These are phyloP conservation scores for Amorpha juglandis DNA, from an alignment of 2,888 invertebrate species.

Conservation along the genomic window DNA sequence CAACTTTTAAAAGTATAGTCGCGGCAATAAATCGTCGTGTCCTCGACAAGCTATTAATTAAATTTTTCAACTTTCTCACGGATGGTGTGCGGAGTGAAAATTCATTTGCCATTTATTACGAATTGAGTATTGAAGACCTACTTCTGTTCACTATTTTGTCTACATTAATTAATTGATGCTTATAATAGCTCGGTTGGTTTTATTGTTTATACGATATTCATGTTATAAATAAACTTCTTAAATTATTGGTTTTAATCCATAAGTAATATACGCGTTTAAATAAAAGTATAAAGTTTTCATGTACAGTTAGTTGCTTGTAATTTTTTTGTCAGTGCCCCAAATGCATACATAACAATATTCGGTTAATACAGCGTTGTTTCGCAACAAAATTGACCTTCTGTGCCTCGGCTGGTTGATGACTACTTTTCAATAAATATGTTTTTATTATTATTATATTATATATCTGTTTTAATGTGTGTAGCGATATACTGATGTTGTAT, in stretches of 20 bases:
- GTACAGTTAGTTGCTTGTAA: constrained; percentile 21
- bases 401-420: constrained; percentile 45
- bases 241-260: background rate
- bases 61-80: constrained; percentile 67
- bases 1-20: constrained; percentile 53
- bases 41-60: constrained; percentile 58
- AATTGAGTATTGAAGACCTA: constrained; percentile 19
- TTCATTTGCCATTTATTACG: constrained; percentile 39
- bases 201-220: background rate
- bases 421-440: constrained; percentile 51
- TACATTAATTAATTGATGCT: background rate
- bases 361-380: constrained; percentile 65
- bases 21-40: constrained; percentile 49
- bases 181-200: background rate
- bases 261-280: background rate
- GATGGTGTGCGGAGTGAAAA: constrained; percentile 50
- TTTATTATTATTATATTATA: constrained; percentile 38
- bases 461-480: background rate
- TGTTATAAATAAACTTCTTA: background rate
- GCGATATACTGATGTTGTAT: background rate
- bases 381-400: constrained; percentile 69
- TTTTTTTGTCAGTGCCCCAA: constrained; percentile 67
- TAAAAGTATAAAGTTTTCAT: constrained; percentile 9
- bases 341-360: constrained; percentile 69
- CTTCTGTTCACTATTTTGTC: background rate